Conservation (phyloP, 1,140 invertebrate genomes). For the Caerostris darwini region DNA sequence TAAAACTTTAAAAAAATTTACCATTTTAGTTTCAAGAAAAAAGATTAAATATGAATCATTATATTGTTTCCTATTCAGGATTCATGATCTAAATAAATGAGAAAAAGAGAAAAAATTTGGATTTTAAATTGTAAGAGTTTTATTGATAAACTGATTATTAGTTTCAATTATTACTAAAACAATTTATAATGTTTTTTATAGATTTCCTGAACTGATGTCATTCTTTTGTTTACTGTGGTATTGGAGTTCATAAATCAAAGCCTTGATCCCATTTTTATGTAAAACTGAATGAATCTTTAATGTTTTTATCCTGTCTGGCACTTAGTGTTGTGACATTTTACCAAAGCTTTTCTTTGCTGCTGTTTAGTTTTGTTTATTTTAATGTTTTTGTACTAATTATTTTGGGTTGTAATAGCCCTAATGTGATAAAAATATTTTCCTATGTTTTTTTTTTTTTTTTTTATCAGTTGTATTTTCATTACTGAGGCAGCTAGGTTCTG, state of each 20-base stretch:
- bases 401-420: conserved; percentile 38
- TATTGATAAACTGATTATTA: no score
- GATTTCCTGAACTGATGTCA: conserved; percentile 55
- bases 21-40: no score
- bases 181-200: not conserved
- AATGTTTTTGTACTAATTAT: conserved; percentile 59
- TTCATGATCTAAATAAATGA: no score
- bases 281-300: conserved; percentile 42
- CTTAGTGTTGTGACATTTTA: conserved; percentile 69
- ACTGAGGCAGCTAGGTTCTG: conserved; percentile 50
- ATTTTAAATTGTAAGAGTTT: no score
- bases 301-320: conserved; percentile 63
- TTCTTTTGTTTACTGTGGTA: conserved; percentile 3
- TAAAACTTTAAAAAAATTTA: no score
- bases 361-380: conserved; percentile 60
- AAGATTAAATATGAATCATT: no score
- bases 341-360: conserved; percentile 77
- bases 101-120: no score
- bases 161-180: no score
- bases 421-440: conserved; percentile 73
- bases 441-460: conserved; percentile 56
- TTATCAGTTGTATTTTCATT: conserved; percentile 32
- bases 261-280: conserved; percentile 24
- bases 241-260: conserved; percentile 42
- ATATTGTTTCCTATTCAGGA: no score